phyloP scores from a whole-genome alignment of 2,888 invertebrate species.

The Invenusta paracnida region DNA sequence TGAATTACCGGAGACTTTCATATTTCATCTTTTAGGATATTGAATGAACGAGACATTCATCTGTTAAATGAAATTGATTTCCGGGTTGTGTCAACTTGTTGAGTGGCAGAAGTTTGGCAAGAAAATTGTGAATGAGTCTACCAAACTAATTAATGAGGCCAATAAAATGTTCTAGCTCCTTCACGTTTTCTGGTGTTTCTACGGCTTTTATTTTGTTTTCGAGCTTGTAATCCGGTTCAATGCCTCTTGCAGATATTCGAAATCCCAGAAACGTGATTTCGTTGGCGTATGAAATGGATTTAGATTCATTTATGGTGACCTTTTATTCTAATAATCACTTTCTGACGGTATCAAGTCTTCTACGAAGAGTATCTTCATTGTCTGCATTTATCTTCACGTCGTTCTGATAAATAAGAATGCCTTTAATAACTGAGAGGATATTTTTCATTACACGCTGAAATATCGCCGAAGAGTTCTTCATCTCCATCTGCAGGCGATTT shows the following conservation, averaged over 20 bases:
- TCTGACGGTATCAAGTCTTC: neutral
- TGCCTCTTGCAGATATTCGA: neutral
- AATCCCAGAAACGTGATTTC: neutral
- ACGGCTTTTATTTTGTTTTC: neutral
- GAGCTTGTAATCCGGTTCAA: neutral
- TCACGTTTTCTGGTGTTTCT: neutral
- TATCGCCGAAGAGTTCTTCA: constrained; percentile 32
- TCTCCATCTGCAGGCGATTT: constrained; percentile 31
- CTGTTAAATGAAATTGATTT: neutral
- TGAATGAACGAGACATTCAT: neutral
- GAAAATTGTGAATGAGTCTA: neutral
- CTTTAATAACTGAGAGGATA: neutral
- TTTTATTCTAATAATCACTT: neutral
- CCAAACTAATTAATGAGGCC: too few relatives aligned
- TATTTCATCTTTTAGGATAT: constrained; percentile 3
- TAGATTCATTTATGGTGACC: neutral
- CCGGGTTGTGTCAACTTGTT: too few relatives aligned
- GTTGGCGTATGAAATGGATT: neutral
- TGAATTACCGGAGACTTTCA: neutral
- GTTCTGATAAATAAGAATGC: neutral
- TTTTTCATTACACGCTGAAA: neutral
- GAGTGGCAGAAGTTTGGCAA: neutral
- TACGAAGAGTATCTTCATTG: neutral
- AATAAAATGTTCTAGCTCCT: too few relatives aligned
- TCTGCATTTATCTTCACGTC: neutral